A percentile compares a stretch with the other conserved stretches of the same genome.
Evolutionary conservation across 2,888 invertebrate genomes (phyloP).

Genomic region (Erebia aethiops): DNA sequence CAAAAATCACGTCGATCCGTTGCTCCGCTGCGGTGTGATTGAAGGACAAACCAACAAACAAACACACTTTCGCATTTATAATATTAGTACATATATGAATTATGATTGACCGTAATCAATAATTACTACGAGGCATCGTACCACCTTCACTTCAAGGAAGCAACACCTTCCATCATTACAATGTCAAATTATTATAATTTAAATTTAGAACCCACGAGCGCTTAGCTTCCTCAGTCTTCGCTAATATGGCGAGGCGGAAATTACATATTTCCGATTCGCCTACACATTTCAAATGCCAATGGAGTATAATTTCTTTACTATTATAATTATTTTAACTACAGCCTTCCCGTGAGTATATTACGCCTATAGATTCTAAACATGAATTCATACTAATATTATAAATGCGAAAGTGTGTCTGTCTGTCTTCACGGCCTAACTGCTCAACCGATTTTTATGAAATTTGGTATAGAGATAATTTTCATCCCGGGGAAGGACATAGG

Average conservation of each 20-base stretch:
- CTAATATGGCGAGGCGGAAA: slow-evolving; percentile 29
- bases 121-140: neutral
- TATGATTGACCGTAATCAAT: too few species aligned
- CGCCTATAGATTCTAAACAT: neutral
- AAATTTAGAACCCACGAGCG: slow-evolving; percentile 8
- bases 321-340: slow-evolving; percentile 11
- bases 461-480: too few species aligned
- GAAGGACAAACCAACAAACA: too few species aligned
- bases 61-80: too few species aligned
- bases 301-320: slow-evolving; percentile 13
- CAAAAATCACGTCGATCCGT: too few species aligned
- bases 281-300: slow-evolving; percentile 25
- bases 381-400: too few species aligned
- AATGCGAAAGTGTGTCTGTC: too few species aligned
- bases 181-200: slow-evolving; percentile 19
- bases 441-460: too few species aligned
- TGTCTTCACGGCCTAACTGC: too few species aligned
- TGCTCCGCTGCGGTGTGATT: too few species aligned
- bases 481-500: too few species aligned
- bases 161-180: slow-evolving; percentile 6
- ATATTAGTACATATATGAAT: too few species aligned
- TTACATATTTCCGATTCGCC: slow-evolving; percentile 28
- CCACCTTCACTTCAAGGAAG: neutral
- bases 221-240: neutral
- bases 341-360: neutral